Percentiles rank a stretch among this genome's conserved stretches.
Conservation (phyloP, 2,888 invertebrate genomes). For the Tipula helvola region DNA sequence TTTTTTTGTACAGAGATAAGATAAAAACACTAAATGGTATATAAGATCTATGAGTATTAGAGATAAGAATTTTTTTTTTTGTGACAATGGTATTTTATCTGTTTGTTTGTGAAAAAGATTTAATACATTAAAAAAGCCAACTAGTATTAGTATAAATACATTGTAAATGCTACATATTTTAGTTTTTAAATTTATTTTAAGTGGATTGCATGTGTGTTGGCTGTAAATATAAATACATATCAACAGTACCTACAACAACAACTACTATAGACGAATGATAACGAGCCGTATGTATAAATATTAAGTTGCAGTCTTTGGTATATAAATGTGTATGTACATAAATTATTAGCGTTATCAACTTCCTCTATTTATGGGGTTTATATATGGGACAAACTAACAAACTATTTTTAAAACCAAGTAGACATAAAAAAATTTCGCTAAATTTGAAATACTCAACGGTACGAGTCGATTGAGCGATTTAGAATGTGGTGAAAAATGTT, state of each 20-base stretch:
- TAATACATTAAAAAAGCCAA: neutral
- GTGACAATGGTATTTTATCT: neutral
- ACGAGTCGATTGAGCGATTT: neutral
- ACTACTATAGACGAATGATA: neutral
- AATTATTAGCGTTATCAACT: neutral
- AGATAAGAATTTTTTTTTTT: neutral
- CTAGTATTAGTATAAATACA: neutral
- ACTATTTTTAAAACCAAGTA: neutral
- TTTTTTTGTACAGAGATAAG: neutral
- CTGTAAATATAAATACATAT: neutral
- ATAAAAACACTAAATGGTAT: neutral
- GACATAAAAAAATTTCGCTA: too few species aligned
- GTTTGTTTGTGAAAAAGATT: neutral
- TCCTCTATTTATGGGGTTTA: neutral
- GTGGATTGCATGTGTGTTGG: neutral
- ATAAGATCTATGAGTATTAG: neutral
- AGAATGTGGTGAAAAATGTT: neutral
- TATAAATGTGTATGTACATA: neutral
- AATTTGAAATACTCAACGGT: too few species aligned
- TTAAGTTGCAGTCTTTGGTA: neutral
- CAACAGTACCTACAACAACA: neutral
- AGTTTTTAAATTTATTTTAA: neutral
- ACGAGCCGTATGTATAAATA: neutral
- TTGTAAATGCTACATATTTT: neutral
- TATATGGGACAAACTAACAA: neutral